Evolutionary conservation across 2,113 vertebrate genomes (phyloP).

Genomic region (Perccottus glenii): DNA sequence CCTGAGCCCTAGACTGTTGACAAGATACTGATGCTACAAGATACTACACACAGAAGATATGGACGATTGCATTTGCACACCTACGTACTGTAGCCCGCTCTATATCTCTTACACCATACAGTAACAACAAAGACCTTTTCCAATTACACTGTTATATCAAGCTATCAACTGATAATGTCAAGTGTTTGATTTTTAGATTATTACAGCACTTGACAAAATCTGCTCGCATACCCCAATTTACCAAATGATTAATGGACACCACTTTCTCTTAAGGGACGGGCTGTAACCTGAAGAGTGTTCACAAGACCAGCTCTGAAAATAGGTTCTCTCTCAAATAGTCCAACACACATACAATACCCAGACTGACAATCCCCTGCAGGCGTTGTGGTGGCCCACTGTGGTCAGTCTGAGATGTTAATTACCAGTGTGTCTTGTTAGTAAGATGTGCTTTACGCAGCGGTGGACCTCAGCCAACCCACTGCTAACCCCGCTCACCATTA

Average conservation of each 20-base stretch:
- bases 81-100: too few species aligned
- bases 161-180: neutral
- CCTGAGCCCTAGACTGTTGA: neutral
- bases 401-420: constrained; percentile 70
- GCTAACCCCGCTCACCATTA: constrained; percentile 70
- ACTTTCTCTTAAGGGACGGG: neutral
- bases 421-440: constrained; percentile 71
- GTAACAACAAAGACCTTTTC: neutral
- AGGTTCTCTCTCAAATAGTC: constrained; percentile 37
- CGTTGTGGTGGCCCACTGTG: constrained; percentile 55
- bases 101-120: too few species aligned
- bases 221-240: neutral
- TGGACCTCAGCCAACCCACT: constrained; percentile 64
- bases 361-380: constrained; percentile 49
- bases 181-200: neutral
- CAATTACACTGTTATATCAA: neutral
- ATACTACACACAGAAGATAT: too few species aligned
- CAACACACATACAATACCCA: constrained; percentile 33
- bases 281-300: constrained; percentile 9
- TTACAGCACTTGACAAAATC: neutral
- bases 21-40: too few species aligned
- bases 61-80: too few species aligned
- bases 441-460: constrained; percentile 73
- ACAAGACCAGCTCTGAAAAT: constrained; percentile 34
- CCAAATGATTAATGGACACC: constrained; percentile 1